Percentiles rank a stretch among this genome's conserved stretches.
These are phyloP conservation scores for zebrafish (Danio rerio) DNA, from an alignment of 2,113 vertebrate genomes.

Conservation along the genomic window GRCz12tu NC_133189.1:38958001-38958500, in stretches of 20 bases:
- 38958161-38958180: too few species aligned
- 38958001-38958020: too few species aligned
- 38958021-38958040: too few species aligned
- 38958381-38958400: conserved; percentile 55
- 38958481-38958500: neutral
- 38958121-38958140: too few species aligned
- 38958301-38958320: conserved; percentile 63
- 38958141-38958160: too few species aligned
- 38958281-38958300: conserved; percentile 28
- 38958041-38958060: too few species aligned
- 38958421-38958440: conserved; percentile 12
- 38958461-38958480: neutral
- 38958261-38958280: neutral
- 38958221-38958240: conserved; percentile 29
- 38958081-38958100: too few species aligned
- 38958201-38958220: conserved; percentile 27
- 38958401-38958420: conserved; percentile 39
- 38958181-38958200: neutral
- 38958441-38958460: neutral
- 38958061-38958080: too few species aligned
- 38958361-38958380: conserved; percentile 61
- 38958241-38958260: conserved; percentile 12
- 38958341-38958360: conserved; percentile 46
- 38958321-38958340: conserved; percentile 69
- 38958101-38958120: too few species aligned